Percentiles rank a stretch among this genome's conserved stretches.
Conservation (phyloP, 2,797 vertebrate species). For the Martes flavigula region DNA sequence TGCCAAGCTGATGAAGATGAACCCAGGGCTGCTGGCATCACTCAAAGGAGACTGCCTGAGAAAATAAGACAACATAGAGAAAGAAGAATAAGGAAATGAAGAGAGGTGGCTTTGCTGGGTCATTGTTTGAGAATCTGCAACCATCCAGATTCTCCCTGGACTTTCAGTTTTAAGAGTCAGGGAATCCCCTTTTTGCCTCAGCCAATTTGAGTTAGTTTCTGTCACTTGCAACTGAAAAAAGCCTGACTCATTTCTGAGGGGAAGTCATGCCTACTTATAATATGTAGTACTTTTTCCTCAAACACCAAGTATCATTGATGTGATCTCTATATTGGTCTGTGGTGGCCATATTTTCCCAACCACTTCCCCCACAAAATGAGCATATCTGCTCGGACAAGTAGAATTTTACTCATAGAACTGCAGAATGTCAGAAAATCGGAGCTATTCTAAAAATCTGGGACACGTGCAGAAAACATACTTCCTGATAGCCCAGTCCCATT, state of each 20-base stretch:
- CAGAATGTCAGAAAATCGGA: background rate
- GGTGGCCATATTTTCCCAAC: background rate
- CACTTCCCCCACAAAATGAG: background rate
- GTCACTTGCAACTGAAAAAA: constrained; percentile 18
- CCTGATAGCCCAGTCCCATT: background rate
- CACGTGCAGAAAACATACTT: background rate
- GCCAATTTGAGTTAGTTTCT: constrained; percentile 11
- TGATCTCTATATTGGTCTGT: background rate
- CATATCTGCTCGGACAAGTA: background rate
- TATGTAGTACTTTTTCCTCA: background rate
- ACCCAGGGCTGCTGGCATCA: background rate
- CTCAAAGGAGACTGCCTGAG: background rate
- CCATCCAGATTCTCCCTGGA: background rate
- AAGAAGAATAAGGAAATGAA: background rate
- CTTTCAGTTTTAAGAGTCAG: background rate
- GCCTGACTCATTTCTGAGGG: constrained; percentile 31
- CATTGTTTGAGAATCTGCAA: background rate
- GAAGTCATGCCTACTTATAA: background rate
- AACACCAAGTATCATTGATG: background rate
- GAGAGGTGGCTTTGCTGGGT: background rate
- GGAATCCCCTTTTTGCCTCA: background rate
- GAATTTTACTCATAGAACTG: background rate
- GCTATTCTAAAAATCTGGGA: background rate
- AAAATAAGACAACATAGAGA: background rate
- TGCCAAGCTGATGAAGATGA: background rate